Percentiles rank a stretch among this genome's conserved stretches.
These are phyloP conservation scores for Lasioglossum malachurum DNA, from an alignment of 2,888 invertebrate genomes.

Conservation along the genomic window DNA sequence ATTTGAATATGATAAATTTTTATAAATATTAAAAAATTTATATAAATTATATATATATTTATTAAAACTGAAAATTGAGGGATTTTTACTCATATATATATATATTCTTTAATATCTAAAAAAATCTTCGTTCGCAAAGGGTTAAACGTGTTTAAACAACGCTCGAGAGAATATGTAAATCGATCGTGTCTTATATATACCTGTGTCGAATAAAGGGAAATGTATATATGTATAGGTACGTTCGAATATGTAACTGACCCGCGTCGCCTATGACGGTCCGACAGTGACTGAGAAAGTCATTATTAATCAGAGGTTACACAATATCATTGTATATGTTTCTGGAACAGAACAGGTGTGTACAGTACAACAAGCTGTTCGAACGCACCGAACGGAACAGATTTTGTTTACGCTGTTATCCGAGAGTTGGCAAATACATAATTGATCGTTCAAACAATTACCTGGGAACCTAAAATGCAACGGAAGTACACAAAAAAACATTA, in stretches of 20 bases:
- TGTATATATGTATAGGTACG: background rate
- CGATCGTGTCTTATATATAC: background rate
- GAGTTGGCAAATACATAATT: background rate
- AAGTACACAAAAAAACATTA: background rate
- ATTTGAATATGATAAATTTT: no score
- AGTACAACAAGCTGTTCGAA: background rate
- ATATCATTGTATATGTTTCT: slow-evolving; percentile 21
- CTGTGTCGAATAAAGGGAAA: background rate
- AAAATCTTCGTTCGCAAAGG: no score
- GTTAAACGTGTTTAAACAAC: background rate
- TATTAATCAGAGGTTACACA: background rate
- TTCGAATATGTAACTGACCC: background rate
- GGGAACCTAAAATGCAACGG: background rate
- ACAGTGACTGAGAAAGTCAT: slow-evolving; percentile 7
- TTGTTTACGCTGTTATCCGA: background rate
- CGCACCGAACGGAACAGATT: background rate
- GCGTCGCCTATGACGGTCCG: background rate
- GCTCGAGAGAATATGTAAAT: background rate
- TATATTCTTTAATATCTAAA: no score
- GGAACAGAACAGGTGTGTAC: background rate
- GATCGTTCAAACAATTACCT: background rate
- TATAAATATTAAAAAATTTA: no score
- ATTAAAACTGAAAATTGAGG: no score
- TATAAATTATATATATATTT: no score
- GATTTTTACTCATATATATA: no score